These are phyloP conservation scores for Mesaphorura yosii DNA, from an alignment of 1,140 invertebrate genomes.

Conservation along the genomic window DNA sequence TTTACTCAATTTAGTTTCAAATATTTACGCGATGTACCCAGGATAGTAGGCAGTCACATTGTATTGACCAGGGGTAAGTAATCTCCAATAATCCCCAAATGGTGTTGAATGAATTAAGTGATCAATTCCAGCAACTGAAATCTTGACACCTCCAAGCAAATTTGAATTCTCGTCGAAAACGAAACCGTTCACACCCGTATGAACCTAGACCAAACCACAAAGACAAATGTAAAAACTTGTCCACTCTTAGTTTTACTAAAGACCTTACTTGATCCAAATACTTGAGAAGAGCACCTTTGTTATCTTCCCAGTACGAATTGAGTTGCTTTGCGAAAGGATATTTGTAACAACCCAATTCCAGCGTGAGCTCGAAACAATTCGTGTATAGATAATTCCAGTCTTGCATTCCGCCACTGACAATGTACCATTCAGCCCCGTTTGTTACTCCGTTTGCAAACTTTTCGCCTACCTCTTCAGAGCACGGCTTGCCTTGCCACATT, in stretches of 20 bases:
- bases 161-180: conserved; percentile 63
- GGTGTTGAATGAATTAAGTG: conserved; percentile 55
- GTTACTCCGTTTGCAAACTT: conserved; percentile 71
- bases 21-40: conserved; percentile 42
- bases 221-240: conserved; percentile 19
- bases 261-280: conserved; percentile 70
- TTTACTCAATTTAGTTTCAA: too few relatives aligned
- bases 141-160: conserved; percentile 57
- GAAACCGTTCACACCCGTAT: conserved; percentile 75
- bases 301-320: conserved; percentile 73
- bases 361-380: conserved; percentile 86
- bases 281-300: conserved; percentile 67
- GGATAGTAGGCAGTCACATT: conserved; percentile 59
- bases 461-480: conserved; percentile 49
- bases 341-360: conserved; percentile 90
- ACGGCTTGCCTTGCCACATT: conserved; percentile 67
- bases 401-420: conserved; percentile 87
- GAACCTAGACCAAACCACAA: conserved; percentile 47
- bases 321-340: conserved; percentile 65
- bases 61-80: conserved; percentile 78
- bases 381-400: conserved; percentile 93
- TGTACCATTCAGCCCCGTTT: conserved; percentile 87
- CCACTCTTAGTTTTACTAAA: conserved; percentile 1
- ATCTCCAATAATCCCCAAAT: conserved; percentile 84
- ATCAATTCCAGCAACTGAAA: conserved; percentile 57